Percentiles rank a stretch among this genome's conserved stretches.
These are phyloP conservation scores for Octomys mimax DNA, from an alignment of 2,797 vertebrate species.

Conservation along the genomic window DNA sequence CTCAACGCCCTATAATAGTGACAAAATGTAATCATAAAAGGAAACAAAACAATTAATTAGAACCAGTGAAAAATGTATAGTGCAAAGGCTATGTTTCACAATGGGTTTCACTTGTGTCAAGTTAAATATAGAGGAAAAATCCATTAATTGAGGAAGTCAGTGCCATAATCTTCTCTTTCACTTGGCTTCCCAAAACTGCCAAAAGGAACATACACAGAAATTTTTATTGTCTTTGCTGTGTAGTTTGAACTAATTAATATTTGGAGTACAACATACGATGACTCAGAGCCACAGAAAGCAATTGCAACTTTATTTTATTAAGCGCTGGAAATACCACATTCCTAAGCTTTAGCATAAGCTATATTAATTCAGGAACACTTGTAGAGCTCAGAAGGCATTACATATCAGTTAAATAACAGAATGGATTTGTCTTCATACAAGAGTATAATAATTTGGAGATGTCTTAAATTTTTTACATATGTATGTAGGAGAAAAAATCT, in stretches of 20 bases:
- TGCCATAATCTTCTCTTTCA: not conserved
- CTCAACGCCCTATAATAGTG: not conserved
- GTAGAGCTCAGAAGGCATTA: conserved; percentile 23
- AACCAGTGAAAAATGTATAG: not conserved
- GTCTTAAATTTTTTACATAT: conserved; percentile 39
- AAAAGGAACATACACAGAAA: not conserved
- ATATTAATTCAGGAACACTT: conserved; percentile 24
- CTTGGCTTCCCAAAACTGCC: conserved; percentile 34
- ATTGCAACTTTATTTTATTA: conserved; percentile 56
- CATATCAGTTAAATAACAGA: conserved; percentile 11
- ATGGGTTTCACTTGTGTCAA: conserved; percentile 3
- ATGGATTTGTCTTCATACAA: not conserved
- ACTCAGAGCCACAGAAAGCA: not conserved
- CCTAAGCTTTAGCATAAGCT: not conserved
- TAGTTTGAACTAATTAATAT: conserved; percentile 38
- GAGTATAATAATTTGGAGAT: not conserved
- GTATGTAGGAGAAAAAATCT: not conserved
- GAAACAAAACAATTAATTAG: not conserved
- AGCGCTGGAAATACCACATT: not conserved
- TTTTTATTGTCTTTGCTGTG: not conserved
- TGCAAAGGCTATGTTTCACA: not conserved
- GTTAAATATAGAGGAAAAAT: conserved; percentile 33
- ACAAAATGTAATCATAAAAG: conserved; percentile 26
- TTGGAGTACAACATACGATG: not conserved
- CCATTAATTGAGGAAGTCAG: conserved; percentile 30